Evolutionary conservation across 2,113 vertebrate species (phyloP), one percentile per base, ranked within the genome.

Genomic region (Oncorhynchus nerka): DNA sequence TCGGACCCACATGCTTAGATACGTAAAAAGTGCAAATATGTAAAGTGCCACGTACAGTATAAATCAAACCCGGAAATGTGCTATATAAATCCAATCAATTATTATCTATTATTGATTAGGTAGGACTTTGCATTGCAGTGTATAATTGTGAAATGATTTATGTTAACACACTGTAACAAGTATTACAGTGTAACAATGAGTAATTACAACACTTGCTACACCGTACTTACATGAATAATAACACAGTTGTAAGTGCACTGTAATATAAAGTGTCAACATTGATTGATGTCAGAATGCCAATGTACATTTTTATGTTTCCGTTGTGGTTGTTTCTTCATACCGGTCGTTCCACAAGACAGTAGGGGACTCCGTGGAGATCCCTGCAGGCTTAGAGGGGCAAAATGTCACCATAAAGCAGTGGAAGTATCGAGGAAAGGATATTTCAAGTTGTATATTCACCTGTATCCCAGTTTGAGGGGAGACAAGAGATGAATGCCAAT

Each of bases 301-400:
- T 68, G 32, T 20, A 0, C 15, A 20, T 11, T 7, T 75, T 48
- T 68, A 62, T 70, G 20, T 80, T 3, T 67, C 80, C 90, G 90
- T 74, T 79, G 76, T 73, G 62, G 79, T 75, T 76, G 72, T 66
- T 30, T 45, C 22, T 0, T 1, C 32, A 34, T 34, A 34, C 32
- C 32, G 61, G 30, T 32, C 4, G 51, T 8, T 89, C 62, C 55
- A 83, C 9, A 84, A 39, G 79, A 70, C 57, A n/a, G 87, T 88
- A 45, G 88, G 87, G 55, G 85, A 86, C 13, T 75, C 77, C 0
- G 86, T 85, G 68, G 71, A 82, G 81, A 3, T 89, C 67, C 20
- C 15, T 16, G 15, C 75, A 62, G 12, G 70, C 3, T 30, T 15
- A 70, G 0, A 72, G 70, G 5, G 57, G 68, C 3, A 67, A 57